Evolutionary conservation across 2,113 vertebrate species (phyloP), one percentile per base, ranked within the genome.

Genomic region (Pao palembangensis): DNA sequence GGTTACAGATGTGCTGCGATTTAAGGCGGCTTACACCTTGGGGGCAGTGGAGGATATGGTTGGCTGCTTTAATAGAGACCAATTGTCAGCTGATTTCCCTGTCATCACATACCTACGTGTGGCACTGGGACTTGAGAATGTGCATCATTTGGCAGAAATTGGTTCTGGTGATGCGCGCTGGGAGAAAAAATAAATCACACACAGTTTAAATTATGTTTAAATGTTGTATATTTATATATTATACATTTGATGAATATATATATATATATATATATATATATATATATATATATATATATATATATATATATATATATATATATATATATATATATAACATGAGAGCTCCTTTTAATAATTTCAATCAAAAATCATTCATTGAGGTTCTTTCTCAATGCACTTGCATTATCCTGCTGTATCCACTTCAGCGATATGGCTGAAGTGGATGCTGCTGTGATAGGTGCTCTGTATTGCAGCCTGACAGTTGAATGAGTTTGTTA

Each of bases 371-470:
- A 28, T 28, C 25, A 4, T 28, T 28, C 25, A 28, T 28, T 23
- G 21, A 23, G 21, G 21, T 23, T 23, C 21, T 23, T 28, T 28
- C 25, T 28, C 25, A 28, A 28, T 7, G 51, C 25, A 11, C 52
- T 38, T 51, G 31, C 42, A 56, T 4, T 61, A 51, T 18, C 51
- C 34, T 28, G 28, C 52, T 47, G 49, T 66, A 53, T 51, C 67
- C 50, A 23, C 67, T 58, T 64, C 70, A 68, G 43, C 48, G 51
- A 59, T 63, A 47, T 46, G 15, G 43, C 62, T 64, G 57, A 50
- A 58, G 66, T 54, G 46, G 60, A 78, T 64, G 61, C 64, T 59
- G 64, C 58, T 63, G 66, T 66, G 52, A 61, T 44, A 54, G 56
- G 44, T 51, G 5, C 46, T 55, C 8, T 54, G 19, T 31, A n/a